A percentile compares a stretch with the other conserved stretches of the same genome.
These are phyloP conservation scores for Palythoa grandiflora DNA, from an alignment of 92 coral and sea anemone genomes.

Conservation along the genomic window DNA sequence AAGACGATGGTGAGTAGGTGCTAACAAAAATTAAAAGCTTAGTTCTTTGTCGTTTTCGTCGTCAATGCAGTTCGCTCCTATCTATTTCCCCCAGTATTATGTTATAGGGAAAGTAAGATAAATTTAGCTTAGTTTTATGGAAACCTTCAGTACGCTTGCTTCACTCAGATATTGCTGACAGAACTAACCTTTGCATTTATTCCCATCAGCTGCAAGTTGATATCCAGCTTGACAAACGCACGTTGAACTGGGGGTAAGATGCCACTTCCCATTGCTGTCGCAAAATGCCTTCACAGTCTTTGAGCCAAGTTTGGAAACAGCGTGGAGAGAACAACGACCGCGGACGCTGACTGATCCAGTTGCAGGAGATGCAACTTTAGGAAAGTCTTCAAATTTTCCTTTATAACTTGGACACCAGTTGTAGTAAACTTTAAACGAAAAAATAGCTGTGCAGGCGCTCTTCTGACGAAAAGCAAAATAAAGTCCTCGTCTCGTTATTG, in stretches of 20 bases:
- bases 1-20: no score
- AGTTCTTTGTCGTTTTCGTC: no score
- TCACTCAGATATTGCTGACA: background rate
- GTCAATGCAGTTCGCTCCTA: no score
- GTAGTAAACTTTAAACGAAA: conserved; percentile 29
- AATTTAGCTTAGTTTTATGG: no score
- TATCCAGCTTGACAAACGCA: conserved; percentile 20
- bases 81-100: no score
- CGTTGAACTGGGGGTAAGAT: background rate
- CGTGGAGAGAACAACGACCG: background rate
- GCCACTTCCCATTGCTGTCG: conserved; percentile 9
- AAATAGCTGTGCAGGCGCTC: conserved; percentile 22
- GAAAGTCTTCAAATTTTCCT: background rate
- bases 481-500: background rate
- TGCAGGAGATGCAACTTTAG: background rate
- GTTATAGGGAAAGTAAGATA: no score
- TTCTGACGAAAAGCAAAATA: conserved; percentile 25
- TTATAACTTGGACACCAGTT: background rate
- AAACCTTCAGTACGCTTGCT: background rate
- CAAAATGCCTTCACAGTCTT: background rate
- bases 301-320: background rate
- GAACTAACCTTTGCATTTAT: conserved; percentile 2
- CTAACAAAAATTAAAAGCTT: no score
- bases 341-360: background rate
- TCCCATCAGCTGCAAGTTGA: background rate